phyloP scores from a whole-genome alignment of 2,797 vertebrate genomes.

The Oryzias dopingdopingensis region DNA sequence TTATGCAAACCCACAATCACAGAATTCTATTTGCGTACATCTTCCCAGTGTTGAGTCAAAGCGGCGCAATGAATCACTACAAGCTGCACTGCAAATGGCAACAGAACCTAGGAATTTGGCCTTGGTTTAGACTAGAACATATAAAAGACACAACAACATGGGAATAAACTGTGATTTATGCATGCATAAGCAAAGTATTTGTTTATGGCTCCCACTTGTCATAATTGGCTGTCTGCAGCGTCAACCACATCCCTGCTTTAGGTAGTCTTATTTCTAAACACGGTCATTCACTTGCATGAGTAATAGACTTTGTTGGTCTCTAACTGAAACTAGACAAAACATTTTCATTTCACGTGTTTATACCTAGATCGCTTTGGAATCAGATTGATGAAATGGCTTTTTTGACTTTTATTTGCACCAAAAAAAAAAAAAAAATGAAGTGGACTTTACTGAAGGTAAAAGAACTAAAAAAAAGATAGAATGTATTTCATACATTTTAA shows the following conservation, averaged over 20 bases:
- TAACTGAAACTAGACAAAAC: constrained; percentile 53
- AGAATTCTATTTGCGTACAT: constrained; percentile 58
- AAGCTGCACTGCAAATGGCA: constrained; percentile 44
- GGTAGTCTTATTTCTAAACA: constrained; percentile 32
- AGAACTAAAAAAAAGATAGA: neutral
- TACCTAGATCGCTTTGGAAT: neutral
- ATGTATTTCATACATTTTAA: too few species aligned
- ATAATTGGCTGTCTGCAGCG: constrained; percentile 57
- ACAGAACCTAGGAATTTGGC: constrained; percentile 54
- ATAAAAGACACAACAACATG: constrained; percentile 69
- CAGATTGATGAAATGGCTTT: neutral
- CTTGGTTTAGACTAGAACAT: constrained; percentile 69
- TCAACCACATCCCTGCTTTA: constrained; percentile 57
- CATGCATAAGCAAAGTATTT: constrained; percentile 59
- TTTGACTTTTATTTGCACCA: neutral
- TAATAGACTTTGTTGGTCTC: constrained; percentile 35
- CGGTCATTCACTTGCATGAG: constrained; percentile 31
- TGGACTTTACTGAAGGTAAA: neutral
- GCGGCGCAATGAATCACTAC: constrained; percentile 59
- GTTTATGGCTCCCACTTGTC: constrained; percentile 54
- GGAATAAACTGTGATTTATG: constrained; percentile 64
- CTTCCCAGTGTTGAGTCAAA: constrained; percentile 57
- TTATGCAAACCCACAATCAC: constrained; percentile 63
- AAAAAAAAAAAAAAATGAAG: too few species aligned
- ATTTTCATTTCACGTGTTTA: constrained; percentile 27